These are phyloP conservation scores for Hydrophis major DNA, from an alignment of 2,797 vertebrate species.

Conservation along the genomic window DNA sequence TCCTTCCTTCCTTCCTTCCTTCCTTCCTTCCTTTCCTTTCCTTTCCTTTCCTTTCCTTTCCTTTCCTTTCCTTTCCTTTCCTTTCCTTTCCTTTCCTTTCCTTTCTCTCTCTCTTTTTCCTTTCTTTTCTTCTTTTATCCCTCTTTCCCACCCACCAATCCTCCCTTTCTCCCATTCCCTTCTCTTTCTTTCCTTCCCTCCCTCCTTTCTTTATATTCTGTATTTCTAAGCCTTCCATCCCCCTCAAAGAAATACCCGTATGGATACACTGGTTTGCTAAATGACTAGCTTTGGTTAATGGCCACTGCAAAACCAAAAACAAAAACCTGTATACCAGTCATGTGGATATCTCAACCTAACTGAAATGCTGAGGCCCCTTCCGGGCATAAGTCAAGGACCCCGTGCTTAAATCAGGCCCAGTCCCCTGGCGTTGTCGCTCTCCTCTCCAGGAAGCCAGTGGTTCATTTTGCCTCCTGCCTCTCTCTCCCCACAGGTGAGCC, in stretches of 20 bases:
- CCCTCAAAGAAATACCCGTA: background rate
- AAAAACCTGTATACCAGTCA: too few species aligned
- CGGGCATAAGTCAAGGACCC: background rate
- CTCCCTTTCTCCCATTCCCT: too few species aligned
- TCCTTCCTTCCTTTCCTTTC: too few species aligned
- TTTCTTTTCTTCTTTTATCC: too few species aligned
- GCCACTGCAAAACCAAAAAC: background rate
- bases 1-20: too few species aligned
- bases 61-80: too few species aligned
- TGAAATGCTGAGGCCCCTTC: background rate
- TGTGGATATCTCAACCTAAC: background rate
- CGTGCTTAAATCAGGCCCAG: background rate
- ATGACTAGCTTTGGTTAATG: background rate
- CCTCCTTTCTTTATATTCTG: background rate
- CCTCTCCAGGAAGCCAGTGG: accelerated
- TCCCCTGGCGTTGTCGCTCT: background rate
- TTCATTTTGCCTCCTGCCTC: conserved; percentile 20
- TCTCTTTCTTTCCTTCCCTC: background rate
- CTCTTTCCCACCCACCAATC: too few species aligned
- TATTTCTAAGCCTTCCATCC: background rate
- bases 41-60: too few species aligned
- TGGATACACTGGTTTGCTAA: background rate
- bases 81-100: too few species aligned
- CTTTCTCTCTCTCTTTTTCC: too few species aligned
- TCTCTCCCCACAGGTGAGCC: conserved; percentile 39